phyloP scores from a whole-genome alignment of 1,140 invertebrate genomes.

The Archivesica marissinica region DNA sequence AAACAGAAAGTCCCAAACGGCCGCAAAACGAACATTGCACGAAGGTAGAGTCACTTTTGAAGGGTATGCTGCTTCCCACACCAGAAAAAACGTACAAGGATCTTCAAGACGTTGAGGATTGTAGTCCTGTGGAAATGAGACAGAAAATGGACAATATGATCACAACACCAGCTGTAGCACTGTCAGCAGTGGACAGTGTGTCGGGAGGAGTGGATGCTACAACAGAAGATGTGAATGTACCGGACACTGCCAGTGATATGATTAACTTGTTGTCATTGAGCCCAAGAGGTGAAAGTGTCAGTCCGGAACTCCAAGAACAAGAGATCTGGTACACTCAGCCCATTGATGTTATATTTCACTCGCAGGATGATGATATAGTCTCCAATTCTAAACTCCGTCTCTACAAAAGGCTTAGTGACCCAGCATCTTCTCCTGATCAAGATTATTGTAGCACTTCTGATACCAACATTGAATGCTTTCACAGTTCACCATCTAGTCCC shows the following conservation, averaged over 20 bases:
- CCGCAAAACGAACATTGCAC: conserved; percentile 67
- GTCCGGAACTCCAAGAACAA: conserved; percentile 74
- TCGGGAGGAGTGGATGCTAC: not conserved
- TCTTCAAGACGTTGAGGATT: conserved; percentile 53
- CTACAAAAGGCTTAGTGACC: conserved; percentile 72
- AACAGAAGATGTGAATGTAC: not conserved
- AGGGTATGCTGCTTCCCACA: conserved; percentile 68
- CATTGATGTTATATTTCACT: conserved; percentile 67
- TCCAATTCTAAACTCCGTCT: conserved; percentile 62
- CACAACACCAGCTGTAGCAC: not conserved
- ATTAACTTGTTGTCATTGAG: not conserved
- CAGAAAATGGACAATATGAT: not conserved
- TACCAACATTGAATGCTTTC: not conserved
- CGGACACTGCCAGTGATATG: not conserved
- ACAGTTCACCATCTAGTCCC: conserved; percentile 28
- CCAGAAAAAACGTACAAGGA: conserved; percentile 62
- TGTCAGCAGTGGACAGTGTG: not conserved
- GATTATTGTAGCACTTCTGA: conserved; percentile 10
- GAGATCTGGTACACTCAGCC: conserved; percentile 75
- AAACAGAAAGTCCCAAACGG: conserved; percentile 38
- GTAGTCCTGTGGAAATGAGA: conserved; percentile 1
- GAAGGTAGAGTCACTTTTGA: conserved; percentile 72
- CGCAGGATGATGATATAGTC: conserved; percentile 53
- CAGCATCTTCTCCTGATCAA: conserved; percentile 55
- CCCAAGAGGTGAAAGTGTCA: conserved; percentile 64